phyloP scores from a whole-genome alignment of 2,797 vertebrate genomes.

The Masticophis lateralis region DNA sequence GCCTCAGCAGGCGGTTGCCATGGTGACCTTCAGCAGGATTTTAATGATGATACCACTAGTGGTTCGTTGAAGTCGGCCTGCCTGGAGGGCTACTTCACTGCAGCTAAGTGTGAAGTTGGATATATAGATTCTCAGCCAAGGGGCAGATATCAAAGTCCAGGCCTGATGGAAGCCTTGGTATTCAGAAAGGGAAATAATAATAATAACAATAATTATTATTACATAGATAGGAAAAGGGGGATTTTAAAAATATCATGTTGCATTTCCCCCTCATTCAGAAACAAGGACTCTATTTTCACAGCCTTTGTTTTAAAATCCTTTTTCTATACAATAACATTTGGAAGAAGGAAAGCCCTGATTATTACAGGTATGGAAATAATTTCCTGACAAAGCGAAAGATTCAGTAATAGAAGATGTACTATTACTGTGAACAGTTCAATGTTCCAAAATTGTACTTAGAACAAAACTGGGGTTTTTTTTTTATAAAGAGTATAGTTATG shows the following conservation, averaged over 20 bases:
- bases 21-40: slow-evolving; percentile 89
- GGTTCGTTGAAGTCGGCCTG: slow-evolving; percentile 79
- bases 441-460: slow-evolving; percentile 1
- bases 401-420: neutral
- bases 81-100: slow-evolving; percentile 82
- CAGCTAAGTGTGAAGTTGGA: slow-evolving; percentile 81
- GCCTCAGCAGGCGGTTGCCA: slow-evolving; percentile 92
- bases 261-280: slow-evolving; percentile 35
- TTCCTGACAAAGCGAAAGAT: slow-evolving; percentile 14
- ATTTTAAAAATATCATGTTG: slow-evolving; percentile 43
- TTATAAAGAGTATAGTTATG: slow-evolving; percentile 15
- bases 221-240: slow-evolving; percentile 4
- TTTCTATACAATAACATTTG: neutral
- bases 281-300: neutral
- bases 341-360: neutral
- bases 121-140: slow-evolving; percentile 72
- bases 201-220: neutral
- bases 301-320: slow-evolving; percentile 26
- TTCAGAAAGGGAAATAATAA: slow-evolving; percentile 61
- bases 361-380: slow-evolving; percentile 14
- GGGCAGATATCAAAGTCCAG: slow-evolving; percentile 74
- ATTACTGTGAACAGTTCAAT: slow-evolving; percentile 33
- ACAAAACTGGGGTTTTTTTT: neutral
- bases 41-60: slow-evolving; percentile 89
- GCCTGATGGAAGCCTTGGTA: slow-evolving; percentile 70